These are phyloP conservation scores for Tridacna gigas DNA, from an alignment of 2,888 invertebrate genomes.

Conservation along the genomic window DNA sequence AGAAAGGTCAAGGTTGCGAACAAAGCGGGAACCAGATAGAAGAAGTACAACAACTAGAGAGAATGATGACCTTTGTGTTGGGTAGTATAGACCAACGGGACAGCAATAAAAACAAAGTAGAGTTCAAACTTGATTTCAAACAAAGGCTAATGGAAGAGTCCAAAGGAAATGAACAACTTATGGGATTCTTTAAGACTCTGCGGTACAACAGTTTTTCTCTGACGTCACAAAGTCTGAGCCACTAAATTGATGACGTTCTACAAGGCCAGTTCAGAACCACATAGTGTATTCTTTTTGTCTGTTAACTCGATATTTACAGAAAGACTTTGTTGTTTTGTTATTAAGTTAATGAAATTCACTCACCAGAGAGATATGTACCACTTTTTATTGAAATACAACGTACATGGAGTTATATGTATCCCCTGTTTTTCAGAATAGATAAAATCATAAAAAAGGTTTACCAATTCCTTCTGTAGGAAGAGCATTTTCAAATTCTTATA, in stretches of 20 bases:
- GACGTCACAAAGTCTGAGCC: constrained; percentile 27
- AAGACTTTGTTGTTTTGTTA: too few relatives aligned
- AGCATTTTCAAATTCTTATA: too few relatives aligned
- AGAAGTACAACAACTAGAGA: constrained; percentile 43
- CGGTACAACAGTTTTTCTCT: constrained; percentile 33
- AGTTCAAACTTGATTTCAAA: constrained; percentile 32
- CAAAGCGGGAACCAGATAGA: background rate
- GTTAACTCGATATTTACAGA: too few relatives aligned
- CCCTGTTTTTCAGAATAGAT: too few relatives aligned
- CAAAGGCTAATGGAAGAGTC: constrained; percentile 40
- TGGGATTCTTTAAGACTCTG: constrained; percentile 39
- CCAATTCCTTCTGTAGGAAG: too few relatives aligned
- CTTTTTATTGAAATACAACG: too few relatives aligned
- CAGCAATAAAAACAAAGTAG: constrained; percentile 32
- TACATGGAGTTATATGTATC: too few relatives aligned
- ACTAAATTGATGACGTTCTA: constrained; percentile 2
- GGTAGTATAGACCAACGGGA: constrained; percentile 25
- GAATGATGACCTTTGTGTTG: constrained; percentile 51
- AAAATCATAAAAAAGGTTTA: too few relatives aligned
- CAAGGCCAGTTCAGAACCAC: too few relatives aligned
- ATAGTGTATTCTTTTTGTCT: too few relatives aligned
- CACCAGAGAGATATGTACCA: too few relatives aligned
- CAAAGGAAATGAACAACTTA: constrained; percentile 35
- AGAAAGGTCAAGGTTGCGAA: background rate
- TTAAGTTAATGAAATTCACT: too few relatives aligned